Percentiles rank a stretch among this genome's conserved stretches.
These are phyloP conservation scores for Pseudomugil gertrudae DNA, from an alignment of 2,797 vertebrate genomes.

Conservation along the genomic window DNA sequence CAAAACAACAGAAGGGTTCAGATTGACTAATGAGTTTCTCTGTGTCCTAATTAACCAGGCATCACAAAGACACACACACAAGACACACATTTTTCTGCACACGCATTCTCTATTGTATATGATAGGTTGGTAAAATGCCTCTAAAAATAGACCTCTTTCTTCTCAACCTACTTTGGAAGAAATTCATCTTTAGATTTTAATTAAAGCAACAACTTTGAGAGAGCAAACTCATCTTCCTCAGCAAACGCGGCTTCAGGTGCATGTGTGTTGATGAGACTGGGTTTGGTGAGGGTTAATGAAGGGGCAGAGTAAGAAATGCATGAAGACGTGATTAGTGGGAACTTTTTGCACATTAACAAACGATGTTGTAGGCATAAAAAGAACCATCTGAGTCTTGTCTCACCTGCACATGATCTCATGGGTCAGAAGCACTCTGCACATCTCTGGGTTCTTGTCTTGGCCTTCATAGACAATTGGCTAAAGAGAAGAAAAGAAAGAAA, in stretches of 20 bases:
- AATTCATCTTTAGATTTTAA: slow-evolving; percentile 88
- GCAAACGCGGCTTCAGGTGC: slow-evolving; percentile 33
- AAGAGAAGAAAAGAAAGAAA: slow-evolving; percentile 26
- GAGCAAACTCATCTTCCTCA: slow-evolving; percentile 77
- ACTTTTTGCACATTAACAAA: slow-evolving; percentile 36
- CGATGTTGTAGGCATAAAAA: slow-evolving; percentile 14
- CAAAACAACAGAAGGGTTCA: slow-evolving; percentile 87
- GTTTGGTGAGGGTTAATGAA: slow-evolving; percentile 57
- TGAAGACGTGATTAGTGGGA: slow-evolving; percentile 49
- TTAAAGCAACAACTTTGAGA: slow-evolving; percentile 83
- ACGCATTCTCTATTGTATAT: slow-evolving; percentile 60
- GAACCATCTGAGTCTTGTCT: slow-evolving; percentile 31
- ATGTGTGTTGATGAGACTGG: slow-evolving; percentile 16
- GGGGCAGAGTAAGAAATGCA: slow-evolving; percentile 59
- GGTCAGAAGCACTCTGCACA: slow-evolving; percentile 97
- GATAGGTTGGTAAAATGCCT: slow-evolving; percentile 75
- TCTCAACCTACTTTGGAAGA: slow-evolving; percentile 84
- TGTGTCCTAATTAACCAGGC: slow-evolving; percentile 86
- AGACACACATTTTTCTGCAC: slow-evolving; percentile 17
- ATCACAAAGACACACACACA: slow-evolving; percentile 66
- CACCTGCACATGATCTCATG: slow-evolving; percentile 99
- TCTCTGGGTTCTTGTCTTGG: slow-evolving; percentile 99
- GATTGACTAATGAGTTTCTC: slow-evolving; percentile 87
- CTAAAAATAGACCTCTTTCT: slow-evolving; percentile 83
- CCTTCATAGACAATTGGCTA: slow-evolving; percentile 93